Percentiles rank a stretch among this genome's conserved stretches.
Evolutionary conservation across 1,140 invertebrate species (phyloP).

Genomic region (Drosophila pectinifera): DNA sequence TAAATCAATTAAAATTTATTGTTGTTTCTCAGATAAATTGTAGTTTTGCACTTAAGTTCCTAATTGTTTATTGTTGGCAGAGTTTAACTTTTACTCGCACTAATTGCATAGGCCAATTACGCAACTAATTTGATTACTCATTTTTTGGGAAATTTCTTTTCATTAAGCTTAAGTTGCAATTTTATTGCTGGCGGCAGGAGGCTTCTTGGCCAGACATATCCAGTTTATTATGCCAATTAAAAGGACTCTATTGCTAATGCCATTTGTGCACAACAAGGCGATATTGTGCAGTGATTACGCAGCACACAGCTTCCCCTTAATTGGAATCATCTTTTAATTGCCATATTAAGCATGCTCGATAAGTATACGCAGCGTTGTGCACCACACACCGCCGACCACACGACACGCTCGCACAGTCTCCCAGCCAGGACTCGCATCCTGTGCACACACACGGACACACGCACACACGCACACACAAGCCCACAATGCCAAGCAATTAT

Average conservation of each 20-base stretch:
- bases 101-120: background rate
- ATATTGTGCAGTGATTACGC: slow-evolving; percentile 60
- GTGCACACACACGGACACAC: slow-evolving; percentile 11
- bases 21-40: background rate
- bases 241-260: slow-evolving; percentile 46
- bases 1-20: background rate
- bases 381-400: slow-evolving; percentile 16
- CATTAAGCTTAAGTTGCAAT: slow-evolving; percentile 3
- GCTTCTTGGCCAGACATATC: slow-evolving; percentile 6
- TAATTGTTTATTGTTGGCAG: background rate
- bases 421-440: slow-evolving; percentile 11
- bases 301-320: slow-evolving; percentile 61
- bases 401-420: background rate
- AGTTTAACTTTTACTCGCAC: background rate
- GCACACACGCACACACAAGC: too few species aligned
- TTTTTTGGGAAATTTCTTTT: slow-evolving; percentile 4
- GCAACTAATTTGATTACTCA: background rate
- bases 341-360: slow-evolving; percentile 69
- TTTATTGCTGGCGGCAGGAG: background rate
- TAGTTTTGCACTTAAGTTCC: background rate
- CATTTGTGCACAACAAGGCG: slow-evolving; percentile 45
- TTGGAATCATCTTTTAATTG: slow-evolving; percentile 80
- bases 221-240: slow-evolving; percentile 68
- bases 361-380: slow-evolving; percentile 51
- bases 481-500: slow-evolving; percentile 68